phyloP scores from a whole-genome alignment of 2,888 invertebrate genomes.

The Epinotia ramella region DNA sequence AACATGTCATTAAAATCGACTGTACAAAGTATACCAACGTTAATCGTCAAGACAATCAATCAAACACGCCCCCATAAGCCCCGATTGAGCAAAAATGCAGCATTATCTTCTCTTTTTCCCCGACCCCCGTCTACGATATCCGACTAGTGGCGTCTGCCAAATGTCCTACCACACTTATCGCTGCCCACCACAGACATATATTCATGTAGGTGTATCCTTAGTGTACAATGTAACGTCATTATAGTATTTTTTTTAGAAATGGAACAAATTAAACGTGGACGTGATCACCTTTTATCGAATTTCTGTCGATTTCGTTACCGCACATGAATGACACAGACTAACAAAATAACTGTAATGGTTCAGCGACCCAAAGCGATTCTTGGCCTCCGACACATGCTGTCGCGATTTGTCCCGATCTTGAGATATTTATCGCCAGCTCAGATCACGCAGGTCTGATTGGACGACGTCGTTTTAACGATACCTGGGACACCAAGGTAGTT shows the following conservation, averaged over 20 bases:
- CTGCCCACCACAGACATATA: background rate
- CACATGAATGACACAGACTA: too few species aligned
- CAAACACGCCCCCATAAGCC: conserved; percentile 5
- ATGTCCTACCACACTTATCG: background rate
- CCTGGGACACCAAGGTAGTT: too few species aligned
- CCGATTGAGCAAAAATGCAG: conserved; percentile 7
- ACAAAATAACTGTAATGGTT: too few species aligned
- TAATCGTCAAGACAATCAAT: conserved; percentile 12
- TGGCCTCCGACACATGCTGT: too few species aligned
- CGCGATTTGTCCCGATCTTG: too few species aligned
- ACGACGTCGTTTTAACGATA: too few species aligned
- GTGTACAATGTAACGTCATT: background rate
- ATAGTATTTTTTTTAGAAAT: background rate
- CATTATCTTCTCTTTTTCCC: background rate
- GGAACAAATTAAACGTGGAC: too few species aligned
- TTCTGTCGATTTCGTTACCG: too few species aligned
- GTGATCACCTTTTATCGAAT: background rate
- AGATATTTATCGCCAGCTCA: too few species aligned
- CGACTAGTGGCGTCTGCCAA: conserved; percentile 9
- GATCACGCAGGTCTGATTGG: too few species aligned
- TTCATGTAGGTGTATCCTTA: background rate
- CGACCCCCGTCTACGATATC: background rate
- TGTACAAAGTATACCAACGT: background rate
- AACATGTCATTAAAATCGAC: background rate
- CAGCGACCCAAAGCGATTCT: too few species aligned